These are phyloP conservation scores for Epinephelus lanceolatus DNA, from an alignment of 2,113 vertebrate species.

Conservation along the genomic window DNA sequence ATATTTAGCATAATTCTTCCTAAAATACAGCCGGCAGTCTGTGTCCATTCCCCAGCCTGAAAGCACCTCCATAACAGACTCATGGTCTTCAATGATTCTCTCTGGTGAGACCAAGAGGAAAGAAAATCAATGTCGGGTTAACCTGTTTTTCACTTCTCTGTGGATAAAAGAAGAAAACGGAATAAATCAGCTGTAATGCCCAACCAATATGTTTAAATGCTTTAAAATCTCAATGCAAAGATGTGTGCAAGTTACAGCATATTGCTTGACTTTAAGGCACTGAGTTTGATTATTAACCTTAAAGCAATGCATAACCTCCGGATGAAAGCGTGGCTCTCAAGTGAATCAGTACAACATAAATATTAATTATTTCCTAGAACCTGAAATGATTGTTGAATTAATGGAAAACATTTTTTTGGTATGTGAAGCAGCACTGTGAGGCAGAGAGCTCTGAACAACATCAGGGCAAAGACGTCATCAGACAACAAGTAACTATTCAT, in stretches of 20 bases:
- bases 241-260: background rate
- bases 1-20: conserved; percentile 98
- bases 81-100: conserved; percentile 96
- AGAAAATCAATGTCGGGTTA: conserved; percentile 10
- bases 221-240: background rate
- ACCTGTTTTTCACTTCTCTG: background rate
- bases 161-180: background rate
- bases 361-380: conserved; percentile 62
- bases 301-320: conserved; percentile 68
- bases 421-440: background rate
- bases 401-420: conserved; percentile 38
- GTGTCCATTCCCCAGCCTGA: conserved; percentile 93
- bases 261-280: background rate
- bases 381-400: conserved; percentile 40
- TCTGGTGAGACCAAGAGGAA: conserved; percentile 82
- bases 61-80: conserved; percentile 92
- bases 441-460: background rate
- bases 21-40: conserved; percentile 93
- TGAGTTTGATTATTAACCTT: conserved; percentile 75
- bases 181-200: background rate
- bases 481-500: conserved; percentile 1
- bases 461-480: background rate
- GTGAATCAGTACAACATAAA: conserved; percentile 43
- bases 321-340: background rate
- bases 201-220: background rate